Evolutionary conservation across 2,797 vertebrate species (phyloP).

Genomic region (Falco rusticolus): DNA sequence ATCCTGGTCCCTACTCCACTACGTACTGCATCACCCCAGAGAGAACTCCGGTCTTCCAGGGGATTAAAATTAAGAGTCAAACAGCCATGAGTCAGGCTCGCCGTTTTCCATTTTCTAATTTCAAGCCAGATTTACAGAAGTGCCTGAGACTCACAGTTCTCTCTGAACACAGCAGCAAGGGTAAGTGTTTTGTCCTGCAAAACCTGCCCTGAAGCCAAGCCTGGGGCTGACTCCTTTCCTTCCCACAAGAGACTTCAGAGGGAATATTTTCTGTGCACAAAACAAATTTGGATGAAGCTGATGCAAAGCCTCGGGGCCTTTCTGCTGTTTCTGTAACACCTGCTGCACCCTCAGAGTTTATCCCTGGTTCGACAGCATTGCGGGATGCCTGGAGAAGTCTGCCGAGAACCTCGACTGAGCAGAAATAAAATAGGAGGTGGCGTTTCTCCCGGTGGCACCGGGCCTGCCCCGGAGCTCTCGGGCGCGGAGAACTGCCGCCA

Average conservation of each 20-base stretch:
- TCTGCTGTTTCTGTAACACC: not conserved
- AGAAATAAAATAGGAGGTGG: not conserved
- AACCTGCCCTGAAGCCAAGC: not conserved
- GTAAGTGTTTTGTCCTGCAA: not conserved
- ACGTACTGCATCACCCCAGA: not conserved
- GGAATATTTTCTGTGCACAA: not conserved
- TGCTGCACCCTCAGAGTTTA: not conserved
- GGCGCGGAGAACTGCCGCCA: no score
- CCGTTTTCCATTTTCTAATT: not conserved
- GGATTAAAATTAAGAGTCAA: not conserved
- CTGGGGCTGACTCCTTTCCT: not conserved
- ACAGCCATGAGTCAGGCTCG: not conserved
- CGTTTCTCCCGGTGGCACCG: no score
- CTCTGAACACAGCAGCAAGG: not conserved
- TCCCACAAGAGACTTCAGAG: not conserved
- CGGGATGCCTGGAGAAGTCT: not conserved
- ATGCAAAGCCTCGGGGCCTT: not conserved
- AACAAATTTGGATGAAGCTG: not conserved
- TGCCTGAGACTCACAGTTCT: not conserved
- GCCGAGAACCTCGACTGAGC: not conserved
- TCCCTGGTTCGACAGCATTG: no score
- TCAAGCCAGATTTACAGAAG: not conserved
- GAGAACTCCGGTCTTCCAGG: not conserved
- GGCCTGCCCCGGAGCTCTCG: not conserved
- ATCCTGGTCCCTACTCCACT: not conserved